Conservation (phyloP, 2,888 invertebrate species). For the Metacarcinus magister region DNA sequence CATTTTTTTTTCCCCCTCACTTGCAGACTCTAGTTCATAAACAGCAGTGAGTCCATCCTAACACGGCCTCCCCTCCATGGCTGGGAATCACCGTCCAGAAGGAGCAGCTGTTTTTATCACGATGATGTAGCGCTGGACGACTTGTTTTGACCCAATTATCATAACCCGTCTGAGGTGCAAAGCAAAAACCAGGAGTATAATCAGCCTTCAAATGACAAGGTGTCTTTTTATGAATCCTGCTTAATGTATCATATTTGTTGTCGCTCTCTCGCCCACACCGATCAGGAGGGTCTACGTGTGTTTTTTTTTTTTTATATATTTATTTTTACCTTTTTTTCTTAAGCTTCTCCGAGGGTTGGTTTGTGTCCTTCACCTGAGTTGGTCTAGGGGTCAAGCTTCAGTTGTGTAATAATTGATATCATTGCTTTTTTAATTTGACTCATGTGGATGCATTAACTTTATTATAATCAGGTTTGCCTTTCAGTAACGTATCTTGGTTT, state of each 20-base stretch:
- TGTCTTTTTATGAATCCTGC: conserved; percentile 39
- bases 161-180: conserved; percentile 62
- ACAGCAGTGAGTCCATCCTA: background rate
- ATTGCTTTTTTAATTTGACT: background rate
- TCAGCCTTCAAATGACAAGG: background rate
- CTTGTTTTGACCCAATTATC: conserved; percentile 46
- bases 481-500: background rate
- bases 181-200: conserved; percentile 30
- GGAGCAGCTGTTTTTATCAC: conserved; percentile 29
- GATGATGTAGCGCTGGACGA: conserved; percentile 27
- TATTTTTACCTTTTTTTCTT: background rate
- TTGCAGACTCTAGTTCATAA: background rate
- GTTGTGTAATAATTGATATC: conserved; percentile 11
- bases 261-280: background rate
- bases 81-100: conserved; percentile 4
- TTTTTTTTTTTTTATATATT: background rate
- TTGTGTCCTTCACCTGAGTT: background rate
- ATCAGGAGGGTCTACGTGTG: background rate
- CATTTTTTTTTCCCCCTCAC: conserved; percentile 7
- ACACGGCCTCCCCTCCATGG: background rate
- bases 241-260: conserved; percentile 54
- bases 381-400: background rate
- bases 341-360: background rate
- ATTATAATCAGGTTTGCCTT: background rate
- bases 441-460: background rate